Evolutionary conservation across 2,888 invertebrate species (phyloP).

Genomic region (Cancer borealis): DNA sequence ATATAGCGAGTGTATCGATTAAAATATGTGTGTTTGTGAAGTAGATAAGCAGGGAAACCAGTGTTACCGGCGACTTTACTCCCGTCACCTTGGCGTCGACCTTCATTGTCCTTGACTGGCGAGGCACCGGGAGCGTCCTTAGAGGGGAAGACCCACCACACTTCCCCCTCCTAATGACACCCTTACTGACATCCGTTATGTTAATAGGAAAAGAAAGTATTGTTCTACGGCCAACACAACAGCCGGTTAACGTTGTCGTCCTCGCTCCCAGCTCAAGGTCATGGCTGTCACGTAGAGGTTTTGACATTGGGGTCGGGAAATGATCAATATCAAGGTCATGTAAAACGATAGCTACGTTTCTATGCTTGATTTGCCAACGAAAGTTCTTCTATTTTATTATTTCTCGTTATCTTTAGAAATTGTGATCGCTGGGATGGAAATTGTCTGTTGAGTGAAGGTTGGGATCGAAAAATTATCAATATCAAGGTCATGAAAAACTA

Average conservation of each 20-base stretch:
- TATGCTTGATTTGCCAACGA: not conserved
- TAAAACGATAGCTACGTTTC: not conserved
- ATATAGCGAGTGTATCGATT: not conserved
- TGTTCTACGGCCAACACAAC: not conserved
- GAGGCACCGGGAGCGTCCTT: not conserved
- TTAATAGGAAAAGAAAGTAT: not conserved
- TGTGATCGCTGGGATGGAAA: too few species aligned
- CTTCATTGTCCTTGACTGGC: conserved; percentile 53
- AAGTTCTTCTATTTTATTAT: not conserved
- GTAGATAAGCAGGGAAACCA: not conserved
- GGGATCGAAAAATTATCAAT: not conserved
- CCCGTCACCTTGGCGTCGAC: conserved; percentile 47
- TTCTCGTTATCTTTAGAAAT: too few species aligned
- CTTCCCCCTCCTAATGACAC: not conserved
- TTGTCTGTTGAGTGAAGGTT: not conserved
- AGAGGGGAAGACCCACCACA: not conserved
- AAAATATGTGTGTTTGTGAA: not conserved
- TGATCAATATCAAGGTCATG: not conserved
- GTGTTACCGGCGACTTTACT: not conserved
- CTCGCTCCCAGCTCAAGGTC: not conserved
- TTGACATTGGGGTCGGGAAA: not conserved
- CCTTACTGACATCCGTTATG: not conserved
- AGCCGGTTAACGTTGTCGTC: not conserved
- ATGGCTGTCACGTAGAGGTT: not conserved
- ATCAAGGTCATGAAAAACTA: too few species aligned